Evolutionary conservation across 2,113 vertebrate genomes (phyloP).

Genomic region (Cyprinodon brontotheroides): DNA sequence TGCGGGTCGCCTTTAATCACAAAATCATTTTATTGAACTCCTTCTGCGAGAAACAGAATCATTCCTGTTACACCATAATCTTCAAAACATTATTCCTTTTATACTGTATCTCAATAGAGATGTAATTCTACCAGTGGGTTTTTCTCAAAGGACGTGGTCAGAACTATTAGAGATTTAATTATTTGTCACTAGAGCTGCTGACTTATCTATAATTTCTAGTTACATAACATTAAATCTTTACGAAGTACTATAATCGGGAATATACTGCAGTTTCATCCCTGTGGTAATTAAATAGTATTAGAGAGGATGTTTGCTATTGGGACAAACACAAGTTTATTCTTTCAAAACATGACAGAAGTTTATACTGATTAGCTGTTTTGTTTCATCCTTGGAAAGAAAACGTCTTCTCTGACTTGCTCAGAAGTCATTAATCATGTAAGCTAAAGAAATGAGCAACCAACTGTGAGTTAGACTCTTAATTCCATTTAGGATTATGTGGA

Average conservation of each 20-base stretch:
- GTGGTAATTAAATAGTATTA: background rate
- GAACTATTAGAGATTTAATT: background rate
- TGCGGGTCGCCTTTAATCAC: conserved; percentile 14
- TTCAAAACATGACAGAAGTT: background rate
- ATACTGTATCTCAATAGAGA: background rate
- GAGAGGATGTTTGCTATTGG: background rate
- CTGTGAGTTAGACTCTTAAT: conserved; percentile 21
- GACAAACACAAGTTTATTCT: background rate
- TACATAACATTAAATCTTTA: background rate
- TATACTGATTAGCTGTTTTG: conserved; percentile 1
- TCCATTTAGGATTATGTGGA: conserved; percentile 14
- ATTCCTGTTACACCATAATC: conserved; percentile 36
- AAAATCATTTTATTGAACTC: conserved; percentile 36
- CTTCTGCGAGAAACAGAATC: conserved; percentile 19
- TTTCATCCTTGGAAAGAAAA: background rate
- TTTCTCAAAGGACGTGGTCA: background rate
- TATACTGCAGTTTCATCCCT: background rate
- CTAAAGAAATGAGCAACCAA: conserved; percentile 6
- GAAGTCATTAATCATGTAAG: background rate
- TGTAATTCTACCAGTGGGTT: background rate
- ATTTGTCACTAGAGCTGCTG: background rate
- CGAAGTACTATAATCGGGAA: background rate
- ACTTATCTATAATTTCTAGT: conserved; percentile 3
- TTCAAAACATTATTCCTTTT: background rate
- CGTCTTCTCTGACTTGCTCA: background rate